Conservation (phyloP, 1,140 invertebrate genomes). For the Pachypsylla venusta region DNA sequence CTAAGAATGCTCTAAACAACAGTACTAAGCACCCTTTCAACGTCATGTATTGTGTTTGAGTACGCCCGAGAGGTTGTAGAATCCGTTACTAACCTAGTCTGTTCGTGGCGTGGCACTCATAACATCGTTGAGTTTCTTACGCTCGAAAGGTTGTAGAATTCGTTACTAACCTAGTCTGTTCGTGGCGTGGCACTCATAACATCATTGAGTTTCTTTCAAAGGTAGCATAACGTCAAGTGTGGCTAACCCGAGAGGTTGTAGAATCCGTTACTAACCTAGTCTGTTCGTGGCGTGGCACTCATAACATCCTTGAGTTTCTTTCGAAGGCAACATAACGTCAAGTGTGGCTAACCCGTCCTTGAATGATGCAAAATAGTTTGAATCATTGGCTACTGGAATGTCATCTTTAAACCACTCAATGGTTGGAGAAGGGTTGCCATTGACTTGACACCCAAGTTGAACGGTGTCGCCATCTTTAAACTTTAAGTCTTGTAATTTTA, state of each 20-base stretch:
- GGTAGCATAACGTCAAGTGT: slow-evolving; percentile 43
- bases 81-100: no score
- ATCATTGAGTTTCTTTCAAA: no score
- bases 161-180: no score
- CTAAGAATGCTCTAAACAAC: no score
- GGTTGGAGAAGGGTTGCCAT: slow-evolving; percentile 56
- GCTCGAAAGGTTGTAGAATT: no score
- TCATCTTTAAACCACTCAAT: slow-evolving; percentile 67
- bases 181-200: no score
- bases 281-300: slow-evolving; percentile 54
- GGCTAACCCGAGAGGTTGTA: no score
- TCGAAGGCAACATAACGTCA: slow-evolving; percentile 40
- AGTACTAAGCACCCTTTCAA: no score
- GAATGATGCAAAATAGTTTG: slow-evolving; percentile 49
- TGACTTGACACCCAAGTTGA: slow-evolving; percentile 53
- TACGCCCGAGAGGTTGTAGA: no score
- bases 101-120: no score
- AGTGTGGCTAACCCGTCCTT: slow-evolving; percentile 47
- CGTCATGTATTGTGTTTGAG: no score
- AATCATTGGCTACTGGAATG: slow-evolving; percentile 45
- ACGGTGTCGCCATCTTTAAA: slow-evolving; percentile 47
- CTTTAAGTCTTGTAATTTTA: slow-evolving; percentile 41
- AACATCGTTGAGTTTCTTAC: no score
- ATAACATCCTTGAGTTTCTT: slow-evolving; percentile 44
- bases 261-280: slow-evolving; percentile 45